Evolutionary conservation across 1,140 invertebrate species (phyloP), one percentile per base, ranked within the genome.

Genomic region (Drosophila erecta): DNA sequence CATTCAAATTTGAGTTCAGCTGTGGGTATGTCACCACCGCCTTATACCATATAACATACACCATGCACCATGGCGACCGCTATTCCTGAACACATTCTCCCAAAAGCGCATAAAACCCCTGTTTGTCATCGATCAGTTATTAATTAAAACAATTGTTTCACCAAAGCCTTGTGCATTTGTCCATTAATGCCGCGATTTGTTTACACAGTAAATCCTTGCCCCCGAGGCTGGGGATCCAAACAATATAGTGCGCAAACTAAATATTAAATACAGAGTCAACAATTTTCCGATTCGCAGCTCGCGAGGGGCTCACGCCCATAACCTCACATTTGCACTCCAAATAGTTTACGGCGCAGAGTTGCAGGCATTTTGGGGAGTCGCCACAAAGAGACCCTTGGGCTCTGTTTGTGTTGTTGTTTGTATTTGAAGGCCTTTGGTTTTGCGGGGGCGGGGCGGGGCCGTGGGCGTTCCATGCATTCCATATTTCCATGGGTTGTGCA

Each of bases 211-310:
- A 61, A 49, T 66, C 37, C 38, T 12, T 69, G 49, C 27, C 65
- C 65, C 40, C 22, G 24, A 37, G 64, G 41, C 17, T 30, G 27
- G 17, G 20, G 60, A 30, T 43, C 60, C 60, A 65, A 67, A 65
- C 61, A 65, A 35, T 43, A 43, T 65, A 65, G 35, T 43, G 35
- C 43, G 61, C 44, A 57, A 66, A 57, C 66, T 51, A 70, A 71
- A 71, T 71, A 71, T 71, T 71, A 70, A 70, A 71, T 71, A 70
- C 67, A 70, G 12, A 71, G 57, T 71, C 67, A 71, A 71, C 64
- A 71, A 69, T 49, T 71, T 49, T 41, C 35, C 50, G 67, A 70
- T 70, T 70, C 27, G 35, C 49, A 56, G 40, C 49, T 47, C 51
- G 64, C 50, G 50, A 22, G 38, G 17, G 47, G 38, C 59, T 24